Conservation (phyloP, 2,888 invertebrate species). For the Amblyteles armatorius region DNA sequence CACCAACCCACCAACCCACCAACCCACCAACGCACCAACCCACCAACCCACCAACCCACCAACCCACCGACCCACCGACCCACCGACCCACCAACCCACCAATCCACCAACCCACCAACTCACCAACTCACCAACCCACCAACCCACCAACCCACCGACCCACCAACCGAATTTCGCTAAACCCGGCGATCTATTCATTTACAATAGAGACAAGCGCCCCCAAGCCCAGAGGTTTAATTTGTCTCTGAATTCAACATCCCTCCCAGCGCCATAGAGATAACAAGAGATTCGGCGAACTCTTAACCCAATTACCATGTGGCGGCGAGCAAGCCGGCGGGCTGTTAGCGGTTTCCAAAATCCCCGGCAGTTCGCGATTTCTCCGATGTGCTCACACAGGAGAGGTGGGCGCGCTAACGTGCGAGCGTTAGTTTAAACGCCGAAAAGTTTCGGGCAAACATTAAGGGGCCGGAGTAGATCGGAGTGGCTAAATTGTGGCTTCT, state of each 20-base stretch:
- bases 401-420: background rate
- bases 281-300: background rate
- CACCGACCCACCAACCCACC: too few relatives aligned
- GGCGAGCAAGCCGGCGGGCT: conserved; percentile 37
- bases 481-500: background rate
- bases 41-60: too few relatives aligned
- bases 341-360: conserved; percentile 39
- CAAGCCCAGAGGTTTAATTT: background rate
- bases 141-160: too few relatives aligned
- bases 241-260: conserved; percentile 10
- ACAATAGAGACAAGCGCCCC: too few relatives aligned
- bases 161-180: too few relatives aligned
- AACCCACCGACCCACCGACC: too few relatives aligned
- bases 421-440: conserved; percentile 12
- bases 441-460: conserved; percentile 7
- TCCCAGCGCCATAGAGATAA: background rate
- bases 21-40: too few relatives aligned
- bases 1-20: too few relatives aligned
- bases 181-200: too few relatives aligned
- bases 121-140: too few relatives aligned
- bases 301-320: conserved; percentile 50
- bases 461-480: background rate
- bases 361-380: conserved; percentile 12
- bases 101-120: too few relatives aligned
- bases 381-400: background rate